Conservation (phyloP, 2,113 vertebrate species). For the Ailurus styani region DNA sequence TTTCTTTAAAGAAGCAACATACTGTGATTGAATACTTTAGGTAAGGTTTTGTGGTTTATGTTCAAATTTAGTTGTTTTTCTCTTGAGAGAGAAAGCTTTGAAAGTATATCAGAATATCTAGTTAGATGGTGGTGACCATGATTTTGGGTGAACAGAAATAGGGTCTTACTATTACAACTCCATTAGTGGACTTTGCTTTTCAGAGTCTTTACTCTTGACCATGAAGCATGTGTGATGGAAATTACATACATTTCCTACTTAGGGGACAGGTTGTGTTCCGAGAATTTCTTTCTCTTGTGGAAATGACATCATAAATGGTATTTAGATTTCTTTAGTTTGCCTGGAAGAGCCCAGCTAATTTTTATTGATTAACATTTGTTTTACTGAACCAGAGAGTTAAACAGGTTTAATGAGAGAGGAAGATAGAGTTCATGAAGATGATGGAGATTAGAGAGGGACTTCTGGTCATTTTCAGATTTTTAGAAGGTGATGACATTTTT, state of each 20-base stretch:
- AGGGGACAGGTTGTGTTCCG: neutral
- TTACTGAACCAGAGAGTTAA: neutral
- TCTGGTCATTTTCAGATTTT: neutral
- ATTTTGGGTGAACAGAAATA: conserved; percentile 5
- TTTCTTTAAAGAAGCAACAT: neutral
- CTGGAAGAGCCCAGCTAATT: neutral
- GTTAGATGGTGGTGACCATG: neutral
- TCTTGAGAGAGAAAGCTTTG: neutral
- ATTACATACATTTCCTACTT: neutral
- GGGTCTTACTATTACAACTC: neutral
- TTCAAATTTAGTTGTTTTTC: conserved; percentile 18
- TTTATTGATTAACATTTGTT: neutral
- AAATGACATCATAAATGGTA: neutral
- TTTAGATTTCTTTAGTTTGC: neutral
- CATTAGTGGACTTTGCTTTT: neutral
- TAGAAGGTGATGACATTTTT: neutral
- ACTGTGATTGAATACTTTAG: neutral
- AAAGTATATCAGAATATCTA: neutral
- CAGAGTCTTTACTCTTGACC: neutral
- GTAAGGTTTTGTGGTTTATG: conserved; percentile 12
- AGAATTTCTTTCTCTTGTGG: neutral
- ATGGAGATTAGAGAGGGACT: neutral
- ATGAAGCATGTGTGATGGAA: neutral
- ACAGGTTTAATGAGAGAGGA: neutral
- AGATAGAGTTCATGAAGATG: neutral